Percentiles rank a stretch among this genome's conserved stretches.
These are phyloP conservation scores for Nannobrachium achirus DNA, from an alignment of 2,113 vertebrate species.

Conservation along the genomic window DNA sequence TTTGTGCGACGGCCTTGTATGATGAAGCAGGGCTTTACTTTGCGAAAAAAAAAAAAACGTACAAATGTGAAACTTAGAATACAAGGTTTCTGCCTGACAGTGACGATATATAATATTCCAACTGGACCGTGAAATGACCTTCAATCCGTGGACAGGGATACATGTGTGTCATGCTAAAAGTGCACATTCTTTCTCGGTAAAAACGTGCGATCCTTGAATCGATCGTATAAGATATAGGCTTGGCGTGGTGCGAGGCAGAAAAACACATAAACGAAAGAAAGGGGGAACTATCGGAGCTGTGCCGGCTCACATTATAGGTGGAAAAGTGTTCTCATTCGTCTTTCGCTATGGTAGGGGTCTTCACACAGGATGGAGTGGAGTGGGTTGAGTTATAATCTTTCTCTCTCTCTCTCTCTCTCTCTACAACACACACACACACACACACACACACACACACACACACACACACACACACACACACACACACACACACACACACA, in stretches of 20 bases:
- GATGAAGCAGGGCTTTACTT: too few relatives aligned
- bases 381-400: conserved; percentile 29
- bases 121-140: conserved; percentile 56
- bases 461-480: conserved; percentile 38
- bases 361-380: conserved; percentile 39
- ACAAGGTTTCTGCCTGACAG: too few relatives aligned
- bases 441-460: conserved; percentile 35
- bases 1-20: too few relatives aligned
- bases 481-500: background rate
- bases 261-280: conserved; percentile 19
- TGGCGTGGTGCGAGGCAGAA: conserved; percentile 6
- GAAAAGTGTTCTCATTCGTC: conserved; percentile 18
- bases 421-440: conserved; percentile 32
- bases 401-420: background rate
- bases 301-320: conserved; percentile 18
- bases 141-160: conserved; percentile 25
- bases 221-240: background rate
- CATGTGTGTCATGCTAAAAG: conserved; percentile 40
- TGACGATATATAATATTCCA: conserved; percentile 50
- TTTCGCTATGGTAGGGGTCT: conserved; percentile 17
- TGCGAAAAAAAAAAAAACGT: too few relatives aligned
- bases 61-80: too few relatives aligned
- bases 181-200: conserved; percentile 9
- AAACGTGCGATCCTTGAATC: conserved; percentile 10
- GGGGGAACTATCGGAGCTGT: background rate